phyloP scores from a whole-genome alignment of 1,140 invertebrate genomes.

The Caligus rogercresseyi region DNA sequence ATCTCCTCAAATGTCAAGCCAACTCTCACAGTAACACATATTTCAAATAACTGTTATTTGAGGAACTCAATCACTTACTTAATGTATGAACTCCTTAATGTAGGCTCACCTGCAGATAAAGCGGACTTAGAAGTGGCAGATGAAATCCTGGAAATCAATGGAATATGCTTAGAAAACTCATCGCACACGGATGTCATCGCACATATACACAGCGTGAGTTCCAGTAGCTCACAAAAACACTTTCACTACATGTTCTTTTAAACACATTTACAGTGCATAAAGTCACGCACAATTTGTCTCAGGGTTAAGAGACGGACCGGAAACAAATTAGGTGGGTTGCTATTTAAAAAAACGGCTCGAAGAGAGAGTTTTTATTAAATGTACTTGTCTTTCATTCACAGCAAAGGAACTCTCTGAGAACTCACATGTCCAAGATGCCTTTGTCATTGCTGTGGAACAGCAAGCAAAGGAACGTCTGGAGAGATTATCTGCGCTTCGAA shows the following conservation, averaged over 20 bases:
- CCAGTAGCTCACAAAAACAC: not conserved
- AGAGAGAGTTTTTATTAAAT: not conserved
- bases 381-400: conserved; percentile 30
- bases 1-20: not conserved
- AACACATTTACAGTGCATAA: conserved; percentile 62
- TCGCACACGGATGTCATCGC: conserved; percentile 72
- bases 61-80: not conserved
- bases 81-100: conserved; percentile 22
- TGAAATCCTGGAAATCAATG: conserved; percentile 90
- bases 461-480: conserved; percentile 69
- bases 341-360: not conserved
- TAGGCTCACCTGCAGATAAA: conserved; percentile 77
- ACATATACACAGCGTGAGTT: conserved; percentile 71
- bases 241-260: not conserved
- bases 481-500: conserved; percentile 66
- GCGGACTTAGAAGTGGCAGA: conserved; percentile 78
- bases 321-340: conserved; percentile 22
- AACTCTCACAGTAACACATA: not conserved
- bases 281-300: conserved; percentile 77
- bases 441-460: conserved; percentile 90
- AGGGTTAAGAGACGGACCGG: conserved; percentile 49
- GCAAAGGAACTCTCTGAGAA: conserved; percentile 67
- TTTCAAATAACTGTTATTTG: not conserved
- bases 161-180: conserved; percentile 65
- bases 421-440: conserved; percentile 78